phyloP scores from a whole-genome alignment of 2,797 vertebrate species.

The Sebastes trivittatus region DNA sequence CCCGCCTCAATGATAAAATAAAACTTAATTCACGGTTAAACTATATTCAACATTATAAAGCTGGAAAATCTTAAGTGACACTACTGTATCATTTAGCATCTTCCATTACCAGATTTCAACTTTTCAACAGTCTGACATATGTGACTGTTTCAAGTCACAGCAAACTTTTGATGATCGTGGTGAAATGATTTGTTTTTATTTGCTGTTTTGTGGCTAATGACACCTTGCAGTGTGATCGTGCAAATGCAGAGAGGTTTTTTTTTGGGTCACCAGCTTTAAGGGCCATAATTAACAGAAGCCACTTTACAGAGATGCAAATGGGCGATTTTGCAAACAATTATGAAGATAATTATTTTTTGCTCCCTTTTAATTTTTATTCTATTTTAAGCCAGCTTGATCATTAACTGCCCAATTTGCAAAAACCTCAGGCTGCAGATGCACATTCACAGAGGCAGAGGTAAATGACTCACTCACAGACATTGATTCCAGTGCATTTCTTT shows the following conservation, averaged over 20 bases:
- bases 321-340: slow-evolving; percentile 13
- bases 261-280: slow-evolving; percentile 5
- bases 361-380: slow-evolving; percentile 3
- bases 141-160: background rate
- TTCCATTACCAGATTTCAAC: background rate
- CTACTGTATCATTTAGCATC: background rate
- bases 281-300: slow-evolving; percentile 12
- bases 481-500: slow-evolving; percentile 14
- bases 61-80: background rate
- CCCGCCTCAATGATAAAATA: background rate
- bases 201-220: background rate
- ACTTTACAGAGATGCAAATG: slow-evolving; percentile 16
- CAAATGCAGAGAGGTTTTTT: background rate
- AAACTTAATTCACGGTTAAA: background rate
- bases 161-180: slow-evolving; percentile 10
- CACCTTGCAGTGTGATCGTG: background rate
- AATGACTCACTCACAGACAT: slow-evolving; percentile 23
- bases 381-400: slow-evolving; percentile 16
- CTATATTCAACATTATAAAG: background rate
- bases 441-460: slow-evolving; percentile 11
- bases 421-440: slow-evolving; percentile 9
- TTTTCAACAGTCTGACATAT: background rate
- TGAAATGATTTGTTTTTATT: background rate
- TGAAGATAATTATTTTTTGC: slow-evolving; percentile 2
- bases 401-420: slow-evolving; percentile 12